These are phyloP conservation scores for Proisotoma minuta DNA, from an alignment of 2,888 invertebrate genomes.

Conservation along the genomic window DNA sequence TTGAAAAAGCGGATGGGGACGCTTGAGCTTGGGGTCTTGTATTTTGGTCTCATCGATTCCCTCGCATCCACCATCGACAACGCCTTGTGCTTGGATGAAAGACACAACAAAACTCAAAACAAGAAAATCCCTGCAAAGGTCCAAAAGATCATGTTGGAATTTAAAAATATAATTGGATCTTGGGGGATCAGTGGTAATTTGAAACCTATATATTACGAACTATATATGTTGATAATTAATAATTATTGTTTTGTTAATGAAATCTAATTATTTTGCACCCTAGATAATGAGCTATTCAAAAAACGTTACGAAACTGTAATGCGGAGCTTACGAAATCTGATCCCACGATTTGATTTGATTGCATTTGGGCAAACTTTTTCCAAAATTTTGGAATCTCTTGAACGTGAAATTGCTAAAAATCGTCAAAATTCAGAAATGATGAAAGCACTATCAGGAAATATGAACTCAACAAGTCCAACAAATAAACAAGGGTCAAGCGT, in stretches of 20 bases:
- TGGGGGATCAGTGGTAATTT: constrained; percentile 39
- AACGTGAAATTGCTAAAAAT: constrained; percentile 21
- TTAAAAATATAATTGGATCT: constrained; percentile 32
- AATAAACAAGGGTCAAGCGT: neutral
- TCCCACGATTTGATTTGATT: constrained; percentile 21
- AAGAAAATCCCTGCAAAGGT: constrained; percentile 22
- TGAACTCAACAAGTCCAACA: neutral
- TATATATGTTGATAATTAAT: neutral
- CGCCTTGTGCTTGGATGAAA: constrained; percentile 35
- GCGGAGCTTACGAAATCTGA: constrained; percentile 27
- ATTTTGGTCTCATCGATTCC: constrained; percentile 37
- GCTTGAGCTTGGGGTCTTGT: constrained; percentile 33
- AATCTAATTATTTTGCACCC: too few species aligned
- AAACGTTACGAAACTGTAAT: constrained; percentile 22
- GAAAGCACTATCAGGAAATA: constrained; percentile 7
- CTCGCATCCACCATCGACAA: constrained; percentile 35
- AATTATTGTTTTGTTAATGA: neutral
- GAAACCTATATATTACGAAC: too few species aligned
- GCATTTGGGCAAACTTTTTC: constrained; percentile 22
- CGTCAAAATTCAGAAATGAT: constrained; percentile 21
- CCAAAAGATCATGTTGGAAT: constrained; percentile 38
- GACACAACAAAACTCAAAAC: constrained; percentile 13
- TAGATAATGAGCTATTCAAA: constrained; percentile 13
- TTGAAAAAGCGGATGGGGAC: constrained; percentile 21
- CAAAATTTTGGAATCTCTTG: constrained; percentile 27